Base-by-base conservation (phyloP, 2,797 vertebrate genomes). In the Mormyrus proboscirostris region DNA sequence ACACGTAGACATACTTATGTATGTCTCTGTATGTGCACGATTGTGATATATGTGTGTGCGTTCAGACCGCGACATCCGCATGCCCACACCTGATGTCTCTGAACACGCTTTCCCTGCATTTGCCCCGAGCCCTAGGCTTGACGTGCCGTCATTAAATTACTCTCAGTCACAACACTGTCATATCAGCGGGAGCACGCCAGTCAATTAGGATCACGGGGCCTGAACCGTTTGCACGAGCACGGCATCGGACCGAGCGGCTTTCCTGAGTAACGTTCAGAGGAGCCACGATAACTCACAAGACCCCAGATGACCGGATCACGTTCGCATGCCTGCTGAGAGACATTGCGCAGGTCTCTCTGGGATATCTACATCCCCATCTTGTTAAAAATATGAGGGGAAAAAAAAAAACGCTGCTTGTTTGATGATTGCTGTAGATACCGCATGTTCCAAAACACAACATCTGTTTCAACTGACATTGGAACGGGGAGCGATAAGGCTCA, bases 131-230 rank as follows among this genome's bases (percentile, higher is more conserved):
- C 59, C 62, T 83, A 88, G 9, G 88, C 6, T 88, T 91, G 91
- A 93, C 93, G 92, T 91, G 90, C 90, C 89, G 84, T 92, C 90
- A 92, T 92, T 89, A 91, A 91, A 93, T 92, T 90, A 91, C 90
- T 89, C 82, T 89, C 90, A 86, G 92, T n/a, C 50, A 57, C 90
- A 90, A 73, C 65, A 82, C 89, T 82, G 89, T 87, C 88, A 88
- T 88, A 88, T 87, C 86, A 89, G 86, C 65, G 44, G 83, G 90
- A 33, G 62, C 90, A 50, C 86, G 83, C n/a, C 59, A n/a, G 12
- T 84, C 88, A 87, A 90, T 91, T 89, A 89, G 88, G 41, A 85
- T 14, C 41, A 55, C 38, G 7, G 19, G 69, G 55, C 69, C 59
- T 38, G 62, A n/a, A 29, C 38, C 8, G n/a, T 49, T 49, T 4